A percentile compares a stretch with the other conserved stretches of the same genome.
phyloP scores from a whole-genome alignment of 2,888 invertebrate species.

The Polydrusus pterygomalis region DNA sequence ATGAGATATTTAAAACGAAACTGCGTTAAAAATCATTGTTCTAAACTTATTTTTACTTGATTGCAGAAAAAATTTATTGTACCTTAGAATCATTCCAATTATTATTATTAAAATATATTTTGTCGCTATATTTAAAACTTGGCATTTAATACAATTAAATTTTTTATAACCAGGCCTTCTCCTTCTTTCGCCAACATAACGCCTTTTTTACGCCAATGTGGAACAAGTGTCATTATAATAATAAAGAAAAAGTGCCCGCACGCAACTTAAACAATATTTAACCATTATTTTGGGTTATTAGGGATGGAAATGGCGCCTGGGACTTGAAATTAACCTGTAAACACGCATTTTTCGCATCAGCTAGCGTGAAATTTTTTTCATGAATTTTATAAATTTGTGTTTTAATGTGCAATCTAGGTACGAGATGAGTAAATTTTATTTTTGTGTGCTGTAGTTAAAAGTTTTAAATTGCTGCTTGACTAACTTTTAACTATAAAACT shows the following conservation, averaged over 20 bases:
- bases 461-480: constrained; percentile 13
- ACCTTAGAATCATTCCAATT: too few relatives aligned
- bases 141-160: too few relatives aligned
- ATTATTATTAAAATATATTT: too few relatives aligned
- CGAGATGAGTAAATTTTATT: constrained; percentile 4
- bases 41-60: too few relatives aligned
- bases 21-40: too few relatives aligned
- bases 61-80: too few relatives aligned
- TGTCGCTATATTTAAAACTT: too few relatives aligned
- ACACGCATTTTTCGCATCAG: constrained; percentile 37
- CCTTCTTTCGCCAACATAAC: not conserved
- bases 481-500: constrained; percentile 8
- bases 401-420: constrained; percentile 9
- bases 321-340: constrained; percentile 34
- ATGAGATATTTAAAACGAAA: too few relatives aligned
- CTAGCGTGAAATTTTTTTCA: constrained; percentile 36
- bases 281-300: constrained; percentile 49
- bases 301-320: constrained; percentile 36
- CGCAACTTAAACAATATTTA: constrained; percentile 38
- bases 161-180: too few relatives aligned
- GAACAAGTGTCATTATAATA: constrained; percentile 33
- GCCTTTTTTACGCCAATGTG: constrained; percentile 2
- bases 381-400: constrained; percentile 28
- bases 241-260: constrained; percentile 36
- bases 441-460: constrained; percentile 6